Evolutionary conservation across 2,888 invertebrate species (phyloP).

Genomic region (Anagyrus pseudococci): DNA sequence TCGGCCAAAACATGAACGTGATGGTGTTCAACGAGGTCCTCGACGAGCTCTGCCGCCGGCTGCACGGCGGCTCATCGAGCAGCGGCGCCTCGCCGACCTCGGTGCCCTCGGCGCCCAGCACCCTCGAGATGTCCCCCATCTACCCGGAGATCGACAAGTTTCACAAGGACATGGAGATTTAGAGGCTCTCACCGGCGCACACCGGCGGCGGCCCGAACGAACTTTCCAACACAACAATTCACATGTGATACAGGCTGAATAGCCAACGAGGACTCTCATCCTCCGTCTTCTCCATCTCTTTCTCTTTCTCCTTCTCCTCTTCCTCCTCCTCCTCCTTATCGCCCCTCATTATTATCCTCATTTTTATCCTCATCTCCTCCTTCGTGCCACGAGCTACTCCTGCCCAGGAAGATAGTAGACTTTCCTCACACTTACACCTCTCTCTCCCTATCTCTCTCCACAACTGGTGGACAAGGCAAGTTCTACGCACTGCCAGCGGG

Average conservation of each 20-base stretch:
- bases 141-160: conserved; percentile 79
- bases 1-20: conserved; percentile 87
- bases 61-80: conserved; percentile 73
- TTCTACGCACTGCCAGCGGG: too few species aligned
- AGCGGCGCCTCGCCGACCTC: conserved; percentile 63
- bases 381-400: too few species aligned
- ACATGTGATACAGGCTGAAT: conserved; percentile 28
- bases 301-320: conserved; percentile 3
- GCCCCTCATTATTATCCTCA: too few species aligned
- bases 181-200: conserved; percentile 47
- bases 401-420: too few species aligned
- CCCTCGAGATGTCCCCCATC: conserved; percentile 85
- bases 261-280: conserved; percentile 6
- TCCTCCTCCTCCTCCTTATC: too few species aligned
- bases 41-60: conserved; percentile 76
- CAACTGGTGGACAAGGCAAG: too few species aligned
- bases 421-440: too few species aligned
- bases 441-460: too few species aligned
- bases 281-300: not conserved
- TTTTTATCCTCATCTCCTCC: too few species aligned
- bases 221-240: conserved; percentile 22
- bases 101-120: conserved; percentile 83
- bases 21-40: conserved; percentile 81
- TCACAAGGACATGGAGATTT: conserved; percentile 85
- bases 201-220: not conserved